Conservation (phyloP, 2,113 vertebrate genomes). For the Urocynchramus pylzowi region DNA sequence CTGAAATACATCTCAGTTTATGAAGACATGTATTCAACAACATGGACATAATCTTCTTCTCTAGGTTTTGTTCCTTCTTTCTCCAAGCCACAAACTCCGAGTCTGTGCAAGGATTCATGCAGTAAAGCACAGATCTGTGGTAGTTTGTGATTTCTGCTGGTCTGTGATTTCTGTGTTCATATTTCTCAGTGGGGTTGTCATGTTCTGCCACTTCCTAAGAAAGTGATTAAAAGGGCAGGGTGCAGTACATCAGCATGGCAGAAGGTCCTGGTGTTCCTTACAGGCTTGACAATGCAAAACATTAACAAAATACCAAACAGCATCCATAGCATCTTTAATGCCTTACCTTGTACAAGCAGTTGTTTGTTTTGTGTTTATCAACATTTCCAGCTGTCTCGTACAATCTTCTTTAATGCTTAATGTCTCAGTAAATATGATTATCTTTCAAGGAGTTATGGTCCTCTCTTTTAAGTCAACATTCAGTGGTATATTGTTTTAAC, state of each 20-base stretch:
- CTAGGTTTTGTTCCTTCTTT: background rate
- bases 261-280: background rate
- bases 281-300: background rate
- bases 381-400: background rate
- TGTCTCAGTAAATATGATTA: conserved; percentile 23
- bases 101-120: background rate
- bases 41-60: background rate
- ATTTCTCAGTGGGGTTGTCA: background rate
- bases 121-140: background rate
- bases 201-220: background rate
- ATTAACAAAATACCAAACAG: background rate
- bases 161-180: background rate
- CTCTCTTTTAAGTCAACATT: conserved; percentile 28
- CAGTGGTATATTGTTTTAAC: conserved; percentile 18
- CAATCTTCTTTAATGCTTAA: background rate
- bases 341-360: background rate
- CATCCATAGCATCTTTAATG: background rate
- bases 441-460: conserved; percentile 32
- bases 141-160: background rate
- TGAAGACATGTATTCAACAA: background rate
- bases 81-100: background rate
- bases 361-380: background rate
- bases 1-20: background rate
- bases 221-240: background rate
- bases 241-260: background rate